A percentile compares a stretch with the other conserved stretches of the same genome.
These are phyloP conservation scores for Drosophila simulans DNA, from an alignment of 1,140 invertebrate species.

Conservation along the genomic window DNA sequence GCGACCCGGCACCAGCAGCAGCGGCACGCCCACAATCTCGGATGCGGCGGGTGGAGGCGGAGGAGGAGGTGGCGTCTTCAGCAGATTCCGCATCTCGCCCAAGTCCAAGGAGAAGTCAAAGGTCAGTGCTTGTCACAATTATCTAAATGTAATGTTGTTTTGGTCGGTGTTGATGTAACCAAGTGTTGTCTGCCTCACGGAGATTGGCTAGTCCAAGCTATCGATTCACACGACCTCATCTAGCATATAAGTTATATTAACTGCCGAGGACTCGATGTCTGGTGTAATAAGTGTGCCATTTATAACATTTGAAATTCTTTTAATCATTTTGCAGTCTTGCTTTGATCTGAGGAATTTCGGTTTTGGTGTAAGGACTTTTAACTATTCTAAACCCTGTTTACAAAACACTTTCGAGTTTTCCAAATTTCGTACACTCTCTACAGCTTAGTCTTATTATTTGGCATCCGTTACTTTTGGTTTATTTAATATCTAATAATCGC, in stretches of 20 bases:
- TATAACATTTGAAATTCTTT: slow-evolving; percentile 56
- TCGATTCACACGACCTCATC: slow-evolving; percentile 9
- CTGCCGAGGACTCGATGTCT: slow-evolving; percentile 12
- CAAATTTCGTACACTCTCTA: neutral
- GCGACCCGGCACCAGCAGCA: slow-evolving; percentile 76
- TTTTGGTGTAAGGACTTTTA: slow-evolving; percentile 85
- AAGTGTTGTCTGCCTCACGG: slow-evolving; percentile 16
- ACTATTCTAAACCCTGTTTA: slow-evolving; percentile 27
- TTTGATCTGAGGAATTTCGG: slow-evolving; percentile 85
- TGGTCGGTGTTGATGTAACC: slow-evolving; percentile 14
- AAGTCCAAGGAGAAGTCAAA: slow-evolving; percentile 89
- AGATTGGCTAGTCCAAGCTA: slow-evolving; percentile 7
- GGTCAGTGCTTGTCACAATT: slow-evolving; percentile 84
- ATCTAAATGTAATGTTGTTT: slow-evolving; percentile 6
- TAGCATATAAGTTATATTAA: slow-evolving; percentile 16
- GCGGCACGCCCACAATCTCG: slow-evolving; percentile 70
- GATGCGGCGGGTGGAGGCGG: slow-evolving; percentile 42
- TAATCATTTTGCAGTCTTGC: slow-evolving; percentile 85
- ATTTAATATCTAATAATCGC: neutral
- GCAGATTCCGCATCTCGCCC: slow-evolving; percentile 87
- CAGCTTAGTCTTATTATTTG: slow-evolving; percentile 25
- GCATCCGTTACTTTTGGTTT: neutral
- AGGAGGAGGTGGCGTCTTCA: slow-evolving; percentile 85
- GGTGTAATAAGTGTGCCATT: slow-evolving; percentile 49
- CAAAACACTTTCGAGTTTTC: neutral